Evolutionary conservation across 2,888 invertebrate species (phyloP).

Genomic region (Coelogynopora nodosa): DNA sequence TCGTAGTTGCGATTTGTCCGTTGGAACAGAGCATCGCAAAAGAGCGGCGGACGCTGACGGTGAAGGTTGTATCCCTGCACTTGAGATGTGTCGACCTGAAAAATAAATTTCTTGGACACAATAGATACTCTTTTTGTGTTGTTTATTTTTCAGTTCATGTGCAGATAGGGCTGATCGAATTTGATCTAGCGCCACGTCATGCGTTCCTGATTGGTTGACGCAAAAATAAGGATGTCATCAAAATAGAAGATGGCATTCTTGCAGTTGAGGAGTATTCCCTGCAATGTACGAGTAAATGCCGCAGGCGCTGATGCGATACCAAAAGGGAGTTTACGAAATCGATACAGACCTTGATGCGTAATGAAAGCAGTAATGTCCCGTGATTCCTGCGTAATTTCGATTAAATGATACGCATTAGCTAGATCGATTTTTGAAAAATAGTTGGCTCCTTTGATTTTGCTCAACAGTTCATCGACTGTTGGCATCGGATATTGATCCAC

Average conservation of each 20-base stretch:
- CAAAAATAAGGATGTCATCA: constrained; percentile 35
- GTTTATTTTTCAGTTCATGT: background rate
- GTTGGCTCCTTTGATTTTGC: constrained; percentile 25
- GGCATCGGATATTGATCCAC: background rate
- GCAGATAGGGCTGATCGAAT: background rate
- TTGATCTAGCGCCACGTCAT: background rate
- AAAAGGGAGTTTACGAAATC: constrained; percentile 25
- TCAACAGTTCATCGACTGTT: constrained; percentile 9
- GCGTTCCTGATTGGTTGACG: background rate
- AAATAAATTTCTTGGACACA: constrained; percentile 23
- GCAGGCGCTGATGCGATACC: constrained; percentile 13
- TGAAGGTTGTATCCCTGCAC: constrained; percentile 24
- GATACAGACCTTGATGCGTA: constrained; percentile 16
- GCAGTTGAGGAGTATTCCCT: background rate
- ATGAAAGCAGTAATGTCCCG: constrained; percentile 14
- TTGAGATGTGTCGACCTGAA: constrained; percentile 22
- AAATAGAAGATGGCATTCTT: background rate
- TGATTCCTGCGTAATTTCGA: constrained; percentile 25
- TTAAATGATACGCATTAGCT: constrained; percentile 12
- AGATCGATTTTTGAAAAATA: constrained; percentile 35
- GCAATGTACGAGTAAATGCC: constrained; percentile 26
- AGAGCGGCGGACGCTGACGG: constrained; percentile 23
- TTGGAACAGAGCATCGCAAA: constrained; percentile 29
- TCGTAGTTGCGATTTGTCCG: constrained; percentile 9
- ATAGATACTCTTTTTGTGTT: constrained; percentile 33